Percentiles rank a stretch among this genome's conserved stretches.
These are phyloP conservation scores for Gymnoscopelus microlampas DNA, from an alignment of 2,797 vertebrate genomes.

Conservation along the genomic window DNA sequence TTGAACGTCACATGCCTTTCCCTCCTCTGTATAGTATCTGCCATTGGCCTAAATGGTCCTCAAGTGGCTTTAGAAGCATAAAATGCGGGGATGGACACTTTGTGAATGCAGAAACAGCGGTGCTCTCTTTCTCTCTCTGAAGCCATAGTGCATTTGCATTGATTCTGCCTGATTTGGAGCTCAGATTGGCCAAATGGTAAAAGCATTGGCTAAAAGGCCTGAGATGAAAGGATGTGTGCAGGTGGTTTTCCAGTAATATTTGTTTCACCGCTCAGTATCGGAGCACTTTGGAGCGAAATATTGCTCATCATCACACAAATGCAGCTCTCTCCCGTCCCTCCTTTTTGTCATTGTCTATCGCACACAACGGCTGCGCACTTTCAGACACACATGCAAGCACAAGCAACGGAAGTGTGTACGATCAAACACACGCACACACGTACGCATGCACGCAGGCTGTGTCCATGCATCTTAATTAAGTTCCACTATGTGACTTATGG, in stretches of 20 bases:
- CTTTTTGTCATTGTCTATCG: slow-evolving; percentile 14
- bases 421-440: neutral
- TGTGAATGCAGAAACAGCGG: slow-evolving; percentile 54
- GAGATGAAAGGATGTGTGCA: slow-evolving; percentile 39
- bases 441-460: neutral
- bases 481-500: slow-evolving; percentile 1
- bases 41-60: slow-evolving; percentile 51
- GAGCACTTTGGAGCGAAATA: slow-evolving; percentile 1
- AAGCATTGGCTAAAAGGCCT: slow-evolving; percentile 42
- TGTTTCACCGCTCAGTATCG: slow-evolving; percentile 1
- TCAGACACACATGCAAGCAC: neutral
- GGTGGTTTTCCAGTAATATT: slow-evolving; percentile 39
- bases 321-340: slow-evolving; percentile 5
- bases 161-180: slow-evolving; percentile 56
- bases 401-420: neutral
- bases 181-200: slow-evolving; percentile 24
- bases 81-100: slow-evolving; percentile 39
- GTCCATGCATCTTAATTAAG: slow-evolving; percentile 28
- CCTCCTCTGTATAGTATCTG: slow-evolving; percentile 12
- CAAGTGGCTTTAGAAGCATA: slow-evolving; percentile 56
- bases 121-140: slow-evolving; percentile 7
- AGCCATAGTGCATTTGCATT: slow-evolving; percentile 47
- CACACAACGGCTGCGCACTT: neutral
- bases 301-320: neutral
- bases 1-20: slow-evolving; percentile 21